Conservation (phyloP, 2,113 vertebrate species). For the Bos taurus region DNA sequence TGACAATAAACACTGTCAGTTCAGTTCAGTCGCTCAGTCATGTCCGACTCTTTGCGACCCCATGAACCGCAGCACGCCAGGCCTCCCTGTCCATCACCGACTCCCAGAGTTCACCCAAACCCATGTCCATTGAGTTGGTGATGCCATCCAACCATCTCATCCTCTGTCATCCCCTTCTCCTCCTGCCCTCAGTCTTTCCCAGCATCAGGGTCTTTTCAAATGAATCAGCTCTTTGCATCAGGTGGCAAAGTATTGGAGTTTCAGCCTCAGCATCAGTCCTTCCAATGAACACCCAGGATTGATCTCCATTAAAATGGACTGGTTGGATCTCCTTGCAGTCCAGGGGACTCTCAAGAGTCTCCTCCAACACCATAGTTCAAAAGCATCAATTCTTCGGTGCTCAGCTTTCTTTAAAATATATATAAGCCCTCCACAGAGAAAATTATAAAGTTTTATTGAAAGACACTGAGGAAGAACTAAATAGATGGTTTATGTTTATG, state of each 20-base stretch:
- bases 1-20: not conserved
- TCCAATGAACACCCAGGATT: not conserved
- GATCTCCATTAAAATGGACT: not conserved
- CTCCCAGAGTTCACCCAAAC: not conserved
- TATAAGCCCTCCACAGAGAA: not conserved
- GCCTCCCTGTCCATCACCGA: not conserved
- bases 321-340: not conserved
- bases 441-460: not conserved
- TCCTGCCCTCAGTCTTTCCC: not conserved
- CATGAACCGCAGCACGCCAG: not conserved
- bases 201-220: not conserved
- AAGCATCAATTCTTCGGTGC: not conserved
- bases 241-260: not conserved
- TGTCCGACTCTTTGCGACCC: fast-evolving
- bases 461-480: not conserved
- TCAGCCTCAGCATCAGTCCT: not conserved
- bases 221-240: not conserved
- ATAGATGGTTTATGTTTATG: not conserved
- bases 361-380: not conserved
- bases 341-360: not conserved
- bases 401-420: not conserved
- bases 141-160: not conserved
- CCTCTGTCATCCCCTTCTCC: not conserved
- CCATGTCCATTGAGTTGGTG: not conserved
- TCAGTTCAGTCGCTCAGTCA: not conserved